These are phyloP conservation scores for Amblyteles armatorius DNA, from an alignment of 2,888 invertebrate species.

Conservation along the genomic window DNA sequence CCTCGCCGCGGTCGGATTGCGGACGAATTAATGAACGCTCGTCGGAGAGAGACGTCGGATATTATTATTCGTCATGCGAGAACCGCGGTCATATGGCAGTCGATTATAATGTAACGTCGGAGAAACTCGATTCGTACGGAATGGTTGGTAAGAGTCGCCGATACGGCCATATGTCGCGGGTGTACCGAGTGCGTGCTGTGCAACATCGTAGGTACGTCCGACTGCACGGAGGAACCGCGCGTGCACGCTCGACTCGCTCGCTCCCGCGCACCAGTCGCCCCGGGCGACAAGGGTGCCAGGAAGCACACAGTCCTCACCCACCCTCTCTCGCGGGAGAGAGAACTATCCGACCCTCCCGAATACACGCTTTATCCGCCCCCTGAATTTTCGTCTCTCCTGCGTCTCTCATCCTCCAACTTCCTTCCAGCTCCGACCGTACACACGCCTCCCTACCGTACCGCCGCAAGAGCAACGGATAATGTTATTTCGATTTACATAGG, in stretches of 20 bases:
- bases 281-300: slow-evolving; percentile 77
- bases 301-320: slow-evolving; percentile 49
- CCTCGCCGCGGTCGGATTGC: slow-evolving; percentile 55
- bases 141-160: slow-evolving; percentile 71
- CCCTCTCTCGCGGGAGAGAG: not conserved
- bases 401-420: slow-evolving; percentile 14
- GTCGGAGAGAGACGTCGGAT: slow-evolving; percentile 36
- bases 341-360: slow-evolving; percentile 62
- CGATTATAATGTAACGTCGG: slow-evolving; percentile 69
- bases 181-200: slow-evolving; percentile 56
- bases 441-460: slow-evolving; percentile 50
- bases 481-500: slow-evolving; percentile 79
- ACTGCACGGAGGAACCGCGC: slow-evolving; percentile 53
- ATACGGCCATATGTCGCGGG: slow-evolving; percentile 78
- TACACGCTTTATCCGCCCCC: slow-evolving; percentile 77
- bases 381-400: slow-evolving; percentile 75
- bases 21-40: slow-evolving; percentile 56
- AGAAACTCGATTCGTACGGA: not conserved
- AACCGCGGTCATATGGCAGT: slow-evolving; percentile 72
- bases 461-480: slow-evolving; percentile 78
- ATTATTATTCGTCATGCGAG: slow-evolving; percentile 61
- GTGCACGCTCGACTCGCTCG: slow-evolving; percentile 67
- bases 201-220: slow-evolving; percentile 12
- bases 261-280: slow-evolving; percentile 75
- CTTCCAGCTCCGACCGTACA: not conserved